These are phyloP conservation scores for Crotophaga sulcirostris DNA, from an alignment of 2,113 vertebrate species.

Conservation along the genomic window DNA sequence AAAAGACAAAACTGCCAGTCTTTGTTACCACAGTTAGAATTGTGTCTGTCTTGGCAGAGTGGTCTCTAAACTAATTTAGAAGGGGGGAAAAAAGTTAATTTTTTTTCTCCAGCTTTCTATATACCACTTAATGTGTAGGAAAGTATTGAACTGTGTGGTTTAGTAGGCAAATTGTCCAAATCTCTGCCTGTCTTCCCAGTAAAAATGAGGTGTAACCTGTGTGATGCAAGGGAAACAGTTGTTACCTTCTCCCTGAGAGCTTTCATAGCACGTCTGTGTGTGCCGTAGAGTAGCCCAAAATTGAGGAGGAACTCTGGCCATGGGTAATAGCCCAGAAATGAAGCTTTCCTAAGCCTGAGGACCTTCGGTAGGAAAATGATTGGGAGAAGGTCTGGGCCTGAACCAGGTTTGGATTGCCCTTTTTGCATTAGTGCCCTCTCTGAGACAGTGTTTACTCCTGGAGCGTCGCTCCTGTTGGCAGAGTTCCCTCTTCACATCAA, in stretches of 20 bases:
- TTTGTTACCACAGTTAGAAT: slow-evolving; percentile 4
- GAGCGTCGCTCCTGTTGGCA: not conserved
- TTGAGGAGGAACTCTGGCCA: not conserved
- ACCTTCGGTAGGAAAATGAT: not conserved
- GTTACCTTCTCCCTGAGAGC: not conserved
- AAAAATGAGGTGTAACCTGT: not conserved
- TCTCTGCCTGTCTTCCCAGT: not conserved
- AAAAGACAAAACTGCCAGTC: not conserved
- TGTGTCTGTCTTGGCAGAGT: not conserved
- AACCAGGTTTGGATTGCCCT: not conserved
- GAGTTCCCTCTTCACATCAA: not conserved
- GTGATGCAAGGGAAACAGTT: not conserved
- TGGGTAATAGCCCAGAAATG: not conserved
- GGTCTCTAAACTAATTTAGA: not conserved
- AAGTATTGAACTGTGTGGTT: not conserved
- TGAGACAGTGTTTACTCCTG: not conserved
- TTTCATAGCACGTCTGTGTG: not conserved
- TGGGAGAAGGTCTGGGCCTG: not conserved
- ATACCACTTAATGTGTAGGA: not conserved
- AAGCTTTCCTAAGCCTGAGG: not conserved
- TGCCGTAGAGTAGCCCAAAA: not conserved
- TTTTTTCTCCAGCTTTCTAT: not conserved
- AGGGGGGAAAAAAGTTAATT: not conserved
- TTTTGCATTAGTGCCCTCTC: not conserved
- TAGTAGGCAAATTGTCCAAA: not conserved